phyloP scores from a whole-genome alignment of 2,113 vertebrate species.

The Stictonetta naevosa region DNA sequence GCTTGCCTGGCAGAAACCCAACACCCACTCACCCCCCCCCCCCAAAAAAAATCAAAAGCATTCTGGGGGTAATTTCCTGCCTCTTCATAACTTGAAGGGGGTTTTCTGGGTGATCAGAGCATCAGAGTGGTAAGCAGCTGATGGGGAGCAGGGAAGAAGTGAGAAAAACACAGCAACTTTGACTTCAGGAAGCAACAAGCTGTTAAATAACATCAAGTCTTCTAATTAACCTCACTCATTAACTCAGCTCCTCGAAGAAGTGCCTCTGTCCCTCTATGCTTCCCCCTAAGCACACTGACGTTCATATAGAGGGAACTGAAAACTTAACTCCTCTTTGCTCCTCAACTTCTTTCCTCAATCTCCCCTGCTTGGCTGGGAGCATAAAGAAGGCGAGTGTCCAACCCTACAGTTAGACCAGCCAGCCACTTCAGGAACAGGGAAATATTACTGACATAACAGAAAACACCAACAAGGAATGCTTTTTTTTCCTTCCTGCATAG shows the following conservation, averaged over 20 bases:
- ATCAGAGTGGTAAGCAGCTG: neutral
- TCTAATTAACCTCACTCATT: neutral
- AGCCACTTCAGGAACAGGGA: neutral
- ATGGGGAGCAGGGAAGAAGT: neutral
- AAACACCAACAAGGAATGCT: neutral
- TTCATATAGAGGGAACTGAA: neutral
- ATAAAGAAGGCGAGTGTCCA: rapidly evolving
- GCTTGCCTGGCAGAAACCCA: neutral
- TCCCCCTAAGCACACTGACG: neutral
- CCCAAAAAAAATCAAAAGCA: neutral
- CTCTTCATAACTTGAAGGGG: neutral
- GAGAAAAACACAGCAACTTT: neutral
- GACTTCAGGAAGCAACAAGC: neutral
- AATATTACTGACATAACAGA: neutral
- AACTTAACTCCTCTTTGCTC: neutral
- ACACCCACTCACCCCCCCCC: rapidly evolving
- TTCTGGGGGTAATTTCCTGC: neutral
- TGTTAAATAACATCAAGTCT: neutral
- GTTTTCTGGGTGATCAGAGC: neutral
- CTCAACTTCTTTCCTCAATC: neutral
- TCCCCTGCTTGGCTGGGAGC: neutral
- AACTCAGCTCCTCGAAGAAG: neutral
- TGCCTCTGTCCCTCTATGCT: neutral
- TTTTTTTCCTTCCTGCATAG: rapidly evolving
- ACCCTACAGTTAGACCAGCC: neutral